Percentiles rank a stretch among this genome's conserved stretches.
These are phyloP conservation scores for Hippoglossus stenolepis DNA, from an alignment of 2,113 vertebrate species.

Conservation along the genomic window DNA sequence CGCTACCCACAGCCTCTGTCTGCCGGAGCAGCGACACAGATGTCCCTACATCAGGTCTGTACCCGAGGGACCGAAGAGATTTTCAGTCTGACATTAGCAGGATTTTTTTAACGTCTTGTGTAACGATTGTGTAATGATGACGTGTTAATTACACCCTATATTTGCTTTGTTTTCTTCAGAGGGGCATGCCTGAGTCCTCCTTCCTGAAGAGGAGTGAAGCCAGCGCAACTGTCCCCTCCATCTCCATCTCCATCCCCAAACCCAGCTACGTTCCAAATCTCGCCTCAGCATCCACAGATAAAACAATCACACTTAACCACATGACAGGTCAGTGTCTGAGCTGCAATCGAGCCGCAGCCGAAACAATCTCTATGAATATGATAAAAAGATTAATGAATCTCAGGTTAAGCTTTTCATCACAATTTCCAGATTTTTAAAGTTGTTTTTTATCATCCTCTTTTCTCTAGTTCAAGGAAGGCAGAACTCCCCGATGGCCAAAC, in stretches of 20 bases:
- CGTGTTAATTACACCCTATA: neutral
- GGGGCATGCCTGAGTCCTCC: conserved; percentile 67
- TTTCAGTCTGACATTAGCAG: neutral
- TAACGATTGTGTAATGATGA: neutral
- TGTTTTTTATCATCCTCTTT: neutral
- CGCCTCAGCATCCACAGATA: conserved; percentile 59
- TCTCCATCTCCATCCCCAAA: conserved; percentile 75
- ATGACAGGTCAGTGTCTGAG: conserved; percentile 41
- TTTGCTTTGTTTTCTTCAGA: conserved; percentile 52
- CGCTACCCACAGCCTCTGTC: conserved; percentile 73
- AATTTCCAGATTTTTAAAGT: neutral
- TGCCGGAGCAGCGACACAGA: conserved; percentile 58
- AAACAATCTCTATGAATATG: neutral
- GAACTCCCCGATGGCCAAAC: conserved; percentile 72
- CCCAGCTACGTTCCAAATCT: conserved; percentile 56
- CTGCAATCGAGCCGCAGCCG: neutral
- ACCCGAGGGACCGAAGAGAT: neutral
- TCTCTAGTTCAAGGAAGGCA: conserved; percentile 74
- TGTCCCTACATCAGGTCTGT: conserved; percentile 76
- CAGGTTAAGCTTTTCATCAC: neutral
- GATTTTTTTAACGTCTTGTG: neutral
- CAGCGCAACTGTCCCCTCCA: conserved; percentile 46
- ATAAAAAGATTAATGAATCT: too few species aligned
- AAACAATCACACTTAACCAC: conserved; percentile 51
- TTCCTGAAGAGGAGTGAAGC: conserved; percentile 77